These are phyloP conservation scores for Morpho achilles DNA, from an alignment of 2,888 invertebrate species.

Conservation along the genomic window DNA sequence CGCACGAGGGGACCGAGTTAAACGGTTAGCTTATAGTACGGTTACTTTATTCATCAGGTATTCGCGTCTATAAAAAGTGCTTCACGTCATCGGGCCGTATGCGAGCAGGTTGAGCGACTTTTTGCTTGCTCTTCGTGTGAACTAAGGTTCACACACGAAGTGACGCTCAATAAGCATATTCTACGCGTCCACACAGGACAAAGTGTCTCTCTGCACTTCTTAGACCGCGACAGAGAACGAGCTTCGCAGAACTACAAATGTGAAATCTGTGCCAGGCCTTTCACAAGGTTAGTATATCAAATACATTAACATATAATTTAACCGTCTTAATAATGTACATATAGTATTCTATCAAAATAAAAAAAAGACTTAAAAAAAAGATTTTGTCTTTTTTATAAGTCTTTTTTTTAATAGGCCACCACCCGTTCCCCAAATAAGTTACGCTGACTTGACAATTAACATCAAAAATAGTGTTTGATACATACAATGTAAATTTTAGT, in stretches of 20 bases:
- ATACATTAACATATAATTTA: neutral
- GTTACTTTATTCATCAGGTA: constrained; percentile 34
- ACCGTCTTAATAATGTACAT: no score
- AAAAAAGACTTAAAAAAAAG: no score
- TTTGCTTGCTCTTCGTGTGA: constrained; percentile 61
- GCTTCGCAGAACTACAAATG: constrained; percentile 71
- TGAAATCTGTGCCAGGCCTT: constrained; percentile 81
- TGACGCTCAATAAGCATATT: constrained; percentile 71
- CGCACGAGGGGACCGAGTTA: no score
- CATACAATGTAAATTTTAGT: no score
- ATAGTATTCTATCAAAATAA: no score
- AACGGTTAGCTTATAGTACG: no score
- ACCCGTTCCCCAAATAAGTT: no score
- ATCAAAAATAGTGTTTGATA: no score
- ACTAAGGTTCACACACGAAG: constrained; percentile 64
- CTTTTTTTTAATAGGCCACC: no score
- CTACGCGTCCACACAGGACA: constrained; percentile 62
- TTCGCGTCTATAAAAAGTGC: constrained; percentile 74
- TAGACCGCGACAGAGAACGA: constrained; percentile 45
- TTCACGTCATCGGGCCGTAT: constrained; percentile 63
- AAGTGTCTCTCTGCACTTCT: constrained; percentile 62
- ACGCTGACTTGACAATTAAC: no score
- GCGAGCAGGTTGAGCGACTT: constrained; percentile 56
- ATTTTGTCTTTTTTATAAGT: no score
- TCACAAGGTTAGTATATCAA: constrained; percentile 59